These are phyloP conservation scores for Lagopus muta DNA, from an alignment of 2,113 vertebrate species.

Conservation along the genomic window DNA sequence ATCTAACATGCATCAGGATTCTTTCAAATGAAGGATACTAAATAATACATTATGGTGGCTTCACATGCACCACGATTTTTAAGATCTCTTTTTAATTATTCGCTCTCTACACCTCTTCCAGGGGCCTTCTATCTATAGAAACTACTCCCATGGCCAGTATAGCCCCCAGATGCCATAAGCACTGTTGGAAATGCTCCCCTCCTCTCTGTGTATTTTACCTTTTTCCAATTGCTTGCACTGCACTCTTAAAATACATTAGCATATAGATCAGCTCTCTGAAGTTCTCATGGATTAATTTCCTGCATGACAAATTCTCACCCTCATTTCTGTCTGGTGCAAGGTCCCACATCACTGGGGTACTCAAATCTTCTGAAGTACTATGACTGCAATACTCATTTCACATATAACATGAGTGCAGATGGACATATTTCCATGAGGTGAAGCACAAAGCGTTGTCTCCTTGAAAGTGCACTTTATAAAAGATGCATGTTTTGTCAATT, in stretches of 20 bases:
- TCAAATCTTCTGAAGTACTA: background rate
- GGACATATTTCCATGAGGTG: background rate
- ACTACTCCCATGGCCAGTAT: background rate
- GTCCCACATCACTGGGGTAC: background rate
- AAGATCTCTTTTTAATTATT: background rate
- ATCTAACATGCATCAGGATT: background rate
- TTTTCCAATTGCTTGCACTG: background rate
- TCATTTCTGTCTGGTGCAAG: background rate
- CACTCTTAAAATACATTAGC: conserved; percentile 8
- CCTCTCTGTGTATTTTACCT: background rate
- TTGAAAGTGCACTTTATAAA: background rate
- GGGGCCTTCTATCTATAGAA: background rate
- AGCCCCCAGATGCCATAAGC: background rate
- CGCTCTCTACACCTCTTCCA: background rate
- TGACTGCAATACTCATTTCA: background rate
- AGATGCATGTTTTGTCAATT: background rate
- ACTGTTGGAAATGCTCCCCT: background rate
- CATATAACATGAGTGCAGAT: background rate
- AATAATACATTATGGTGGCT: background rate
- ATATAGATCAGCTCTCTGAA: conserved; percentile 27
- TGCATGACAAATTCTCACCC: conserved; percentile 14
- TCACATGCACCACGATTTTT: background rate
- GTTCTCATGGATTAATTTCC: background rate
- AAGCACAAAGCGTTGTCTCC: background rate
- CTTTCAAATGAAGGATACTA: background rate